Conservation (phyloP, 1,140 invertebrate species). For the Mya arenaria region DNA sequence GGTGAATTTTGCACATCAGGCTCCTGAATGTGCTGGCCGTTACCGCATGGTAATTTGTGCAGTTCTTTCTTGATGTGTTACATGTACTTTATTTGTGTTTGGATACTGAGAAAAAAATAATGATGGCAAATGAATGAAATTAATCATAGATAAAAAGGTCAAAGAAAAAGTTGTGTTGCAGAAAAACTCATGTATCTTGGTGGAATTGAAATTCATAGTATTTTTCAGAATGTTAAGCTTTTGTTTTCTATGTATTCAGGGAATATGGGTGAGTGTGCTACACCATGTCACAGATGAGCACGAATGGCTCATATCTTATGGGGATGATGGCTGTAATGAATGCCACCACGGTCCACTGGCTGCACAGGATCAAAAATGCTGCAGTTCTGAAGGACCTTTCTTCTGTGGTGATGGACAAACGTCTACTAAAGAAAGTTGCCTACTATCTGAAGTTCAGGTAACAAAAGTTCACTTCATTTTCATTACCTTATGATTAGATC, state of each 20-base stretch:
- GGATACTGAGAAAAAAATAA: too few relatives aligned
- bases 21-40: too few relatives aligned
- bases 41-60: too few relatives aligned
- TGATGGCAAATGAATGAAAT: too few relatives aligned
- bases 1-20: too few relatives aligned
- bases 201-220: too few relatives aligned
- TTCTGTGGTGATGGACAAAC: slow-evolving; percentile 8
- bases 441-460: background rate
- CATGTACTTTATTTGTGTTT: too few relatives aligned
- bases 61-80: too few relatives aligned
- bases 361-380: background rate
- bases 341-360: slow-evolving; percentile 13
- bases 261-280: slow-evolving; percentile 40
- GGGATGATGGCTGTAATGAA: background rate
- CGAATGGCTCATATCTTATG: slow-evolving; percentile 7
- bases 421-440: background rate
- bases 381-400: background rate
- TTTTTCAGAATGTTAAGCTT: too few relatives aligned
- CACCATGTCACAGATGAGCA: slow-evolving; percentile 39
- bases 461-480: background rate
- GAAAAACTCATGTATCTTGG: too few relatives aligned
- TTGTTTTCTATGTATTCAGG: background rate
- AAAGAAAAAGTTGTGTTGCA: too few relatives aligned
- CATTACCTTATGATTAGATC: background rate
- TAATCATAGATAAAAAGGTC: too few relatives aligned